Base-by-base conservation (phyloP, 2,888 invertebrate genomes). In the Branchellion lobata region DNA sequence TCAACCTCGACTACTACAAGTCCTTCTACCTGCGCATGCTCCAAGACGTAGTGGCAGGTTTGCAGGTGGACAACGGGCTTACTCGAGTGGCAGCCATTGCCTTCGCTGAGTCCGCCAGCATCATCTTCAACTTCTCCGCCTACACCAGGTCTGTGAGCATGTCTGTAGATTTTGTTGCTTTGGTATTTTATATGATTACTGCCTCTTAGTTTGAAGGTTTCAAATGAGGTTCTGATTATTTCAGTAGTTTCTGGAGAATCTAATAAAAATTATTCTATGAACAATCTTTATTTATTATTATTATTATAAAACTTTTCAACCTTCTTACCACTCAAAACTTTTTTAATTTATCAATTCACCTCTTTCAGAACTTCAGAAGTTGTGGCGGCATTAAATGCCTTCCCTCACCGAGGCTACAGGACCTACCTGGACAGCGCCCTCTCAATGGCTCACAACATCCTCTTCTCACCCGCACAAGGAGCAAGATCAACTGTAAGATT, bases 51-150 rank as follows among this genome's bases (percentile, higher is more conserved):
- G 76, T 80, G 78, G 74, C 27, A 24, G 65, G 53, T 34, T 40
- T 80, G 24, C 68, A 65, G 27, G 73, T 82, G 11, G 76, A 77
- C 36, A 24, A 11, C 0, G 78, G 69, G 27, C 36, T 31, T 21
- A 77, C 78, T 33, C 71, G 80, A 21, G 40, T 80, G n/a, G 82
- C 73, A 8, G 73, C 80, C 0, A 77, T 82, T 33, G 31, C 65
- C 29, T 81, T 82, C 73, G 71, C 57, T 18, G 78, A 72, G 27
- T 34, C n/a, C 0, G 80, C 82, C 33, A 74, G n/a, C 0, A 79
- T 82, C n/a, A 76, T 69, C 36, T 82, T 80, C 72, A 73, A 76
- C 65, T 68, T 82, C 53, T 74, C 81, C 68, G 40, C 65, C n/a
- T 81, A 78, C 75, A 72, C 34, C n/a, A 69, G 33, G 29, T 53